Conservation (phyloP, 30 jellyfish, hydroid and myxozoan species). For the Pelagia noctiluca region DNA sequence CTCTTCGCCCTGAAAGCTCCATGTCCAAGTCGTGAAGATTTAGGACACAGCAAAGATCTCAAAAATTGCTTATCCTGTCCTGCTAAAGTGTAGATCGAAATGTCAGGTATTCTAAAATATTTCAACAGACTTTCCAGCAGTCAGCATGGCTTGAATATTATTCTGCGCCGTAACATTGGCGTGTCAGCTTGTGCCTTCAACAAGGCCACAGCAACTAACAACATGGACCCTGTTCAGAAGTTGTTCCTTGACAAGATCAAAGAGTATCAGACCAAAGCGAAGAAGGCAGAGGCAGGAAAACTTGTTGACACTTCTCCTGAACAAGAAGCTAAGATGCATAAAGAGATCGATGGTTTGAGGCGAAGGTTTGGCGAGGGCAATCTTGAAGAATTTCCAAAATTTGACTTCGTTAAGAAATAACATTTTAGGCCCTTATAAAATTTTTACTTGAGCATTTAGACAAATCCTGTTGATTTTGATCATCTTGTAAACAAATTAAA, state of each 20-base stretch:
- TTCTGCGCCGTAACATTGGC: constrained; percentile 67
- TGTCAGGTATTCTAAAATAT: neutral
- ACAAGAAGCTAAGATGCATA: constrained; percentile 61
- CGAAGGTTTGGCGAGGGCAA: constrained; percentile 88
- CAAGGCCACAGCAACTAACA: constrained; percentile 44
- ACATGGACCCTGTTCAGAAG: constrained; percentile 86
- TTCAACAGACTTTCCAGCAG: neutral
- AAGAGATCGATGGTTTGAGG: constrained; percentile 74
- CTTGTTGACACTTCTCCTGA: constrained; percentile 75
- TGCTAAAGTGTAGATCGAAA: too few species aligned
- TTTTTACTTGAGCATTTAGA: too few species aligned
- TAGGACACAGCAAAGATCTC: too few species aligned
- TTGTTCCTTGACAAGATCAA: constrained; percentile 77
- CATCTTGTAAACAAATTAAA: too few species aligned
- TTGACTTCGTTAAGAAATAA: constrained; percentile 61
- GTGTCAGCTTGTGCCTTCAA: constrained; percentile 40
- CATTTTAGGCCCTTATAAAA: neutral
- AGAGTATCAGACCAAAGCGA: constrained; percentile 77
- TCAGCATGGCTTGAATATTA: constrained; percentile 5
- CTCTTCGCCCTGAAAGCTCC: too few species aligned
- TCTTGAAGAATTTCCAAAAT: constrained; percentile 87
- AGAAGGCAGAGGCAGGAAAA: constrained; percentile 72
- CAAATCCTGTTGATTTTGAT: too few species aligned
- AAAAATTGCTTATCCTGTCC: too few species aligned
- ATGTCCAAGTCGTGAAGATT: too few species aligned